Evolutionary conservation across 1,140 invertebrate genomes (phyloP).

Genomic region (Coenobita brevimanus): DNA sequence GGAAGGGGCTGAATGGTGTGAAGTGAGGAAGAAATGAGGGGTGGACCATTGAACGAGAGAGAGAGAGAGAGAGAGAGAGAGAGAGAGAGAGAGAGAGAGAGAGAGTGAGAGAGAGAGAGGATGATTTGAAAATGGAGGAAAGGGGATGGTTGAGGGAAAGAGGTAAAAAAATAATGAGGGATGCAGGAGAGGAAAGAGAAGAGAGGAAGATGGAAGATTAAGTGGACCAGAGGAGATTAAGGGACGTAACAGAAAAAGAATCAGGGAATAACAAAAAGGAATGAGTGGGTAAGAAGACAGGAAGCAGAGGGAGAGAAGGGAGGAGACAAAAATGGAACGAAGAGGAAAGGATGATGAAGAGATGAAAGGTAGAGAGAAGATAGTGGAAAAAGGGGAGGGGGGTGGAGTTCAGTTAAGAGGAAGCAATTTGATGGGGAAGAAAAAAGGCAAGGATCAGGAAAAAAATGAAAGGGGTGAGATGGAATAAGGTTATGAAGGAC

Average conservation of each 20-base stretch:
- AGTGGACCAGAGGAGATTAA: neutral
- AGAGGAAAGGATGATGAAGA: neutral
- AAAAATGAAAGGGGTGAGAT: too few species aligned
- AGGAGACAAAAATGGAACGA: neutral
- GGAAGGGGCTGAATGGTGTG: neutral
- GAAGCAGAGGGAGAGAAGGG: constrained; percentile 4
- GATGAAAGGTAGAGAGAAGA: neutral
- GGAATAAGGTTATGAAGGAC: too few species aligned
- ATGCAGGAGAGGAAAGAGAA: neutral
- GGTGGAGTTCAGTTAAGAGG: too few species aligned
- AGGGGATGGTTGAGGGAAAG: neutral
- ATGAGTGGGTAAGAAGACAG: neutral
- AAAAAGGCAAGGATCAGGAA: too few species aligned
- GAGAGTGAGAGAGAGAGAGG: too few species aligned
- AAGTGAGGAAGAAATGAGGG: neutral
- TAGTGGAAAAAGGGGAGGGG: neutral
- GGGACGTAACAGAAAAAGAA: neutral
- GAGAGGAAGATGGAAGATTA: neutral
- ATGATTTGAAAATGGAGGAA: neutral
- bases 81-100: neutral
- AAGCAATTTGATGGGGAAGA: too few species aligned
- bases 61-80: neutral
- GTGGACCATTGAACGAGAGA: neutral
- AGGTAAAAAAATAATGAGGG: neutral
- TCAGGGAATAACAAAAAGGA: neutral